Percentiles rank a stretch among this genome's conserved stretches.
These are phyloP conservation scores for Eudasyphora cyanicolor DNA, from an alignment of 2,888 invertebrate species.

Conservation along the genomic window DNA sequence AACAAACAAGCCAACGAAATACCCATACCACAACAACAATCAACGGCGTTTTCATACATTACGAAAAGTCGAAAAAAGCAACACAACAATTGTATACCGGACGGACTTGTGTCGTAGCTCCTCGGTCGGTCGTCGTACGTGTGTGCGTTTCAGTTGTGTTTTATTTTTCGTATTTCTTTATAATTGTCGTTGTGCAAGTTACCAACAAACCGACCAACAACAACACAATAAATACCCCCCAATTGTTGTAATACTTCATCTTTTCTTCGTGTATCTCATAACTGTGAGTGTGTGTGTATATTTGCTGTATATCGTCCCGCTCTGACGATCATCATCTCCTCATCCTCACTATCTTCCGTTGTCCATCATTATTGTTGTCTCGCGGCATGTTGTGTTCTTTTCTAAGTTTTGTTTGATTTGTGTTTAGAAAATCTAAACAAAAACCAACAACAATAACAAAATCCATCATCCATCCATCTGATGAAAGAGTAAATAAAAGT, in stretches of 20 bases:
- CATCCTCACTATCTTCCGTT: too few relatives aligned
- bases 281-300: slow-evolving; percentile 1
- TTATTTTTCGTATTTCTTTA: slow-evolving; percentile 24
- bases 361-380: slow-evolving; percentile 7
- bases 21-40: slow-evolving; percentile 8
- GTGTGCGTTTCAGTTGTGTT: slow-evolving; percentile 14
- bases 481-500: slow-evolving; percentile 23
- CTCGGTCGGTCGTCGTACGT: too few relatives aligned
- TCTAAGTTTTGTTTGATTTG: background rate
- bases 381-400: background rate
- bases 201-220: slow-evolving; percentile 38
- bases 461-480: background rate
- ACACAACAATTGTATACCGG: background rate
- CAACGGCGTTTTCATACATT: too few relatives aligned
- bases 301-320: background rate
- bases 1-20: slow-evolving; percentile 13
- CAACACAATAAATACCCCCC: slow-evolving; percentile 15
- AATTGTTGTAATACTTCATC: background rate
- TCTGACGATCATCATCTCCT: slow-evolving; percentile 20
- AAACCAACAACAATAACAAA: slow-evolving; percentile 9
- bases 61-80: background rate
- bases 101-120: too few relatives aligned
- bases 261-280: background rate
- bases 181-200: slow-evolving; percentile 50
- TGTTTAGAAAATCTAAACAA: background rate